Evolutionary conservation across 2,888 invertebrate genomes (phyloP).

Genomic region (Nephrotoma flavescens): DNA sequence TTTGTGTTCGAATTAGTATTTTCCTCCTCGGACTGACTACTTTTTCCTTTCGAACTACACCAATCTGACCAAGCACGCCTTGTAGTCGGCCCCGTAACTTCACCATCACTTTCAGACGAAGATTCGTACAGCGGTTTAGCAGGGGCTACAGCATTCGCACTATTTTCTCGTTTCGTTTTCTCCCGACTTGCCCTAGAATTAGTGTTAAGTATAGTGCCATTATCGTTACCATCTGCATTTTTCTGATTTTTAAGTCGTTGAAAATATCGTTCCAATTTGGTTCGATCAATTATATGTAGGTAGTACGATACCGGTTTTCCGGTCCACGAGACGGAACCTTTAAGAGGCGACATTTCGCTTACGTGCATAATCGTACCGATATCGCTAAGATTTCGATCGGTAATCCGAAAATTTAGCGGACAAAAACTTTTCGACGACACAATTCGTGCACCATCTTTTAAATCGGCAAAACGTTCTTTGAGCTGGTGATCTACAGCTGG

Average conservation of each 20-base stretch:
- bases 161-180: slow-evolving; percentile 34
- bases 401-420: slow-evolving; percentile 95
- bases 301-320: slow-evolving; percentile 98
- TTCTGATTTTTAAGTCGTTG: slow-evolving; percentile 85
- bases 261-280: slow-evolving; percentile 92
- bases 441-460: slow-evolving; percentile 89
- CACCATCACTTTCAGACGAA: slow-evolving; percentile 25
- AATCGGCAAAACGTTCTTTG: slow-evolving; percentile 90
- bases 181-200: slow-evolving; percentile 26
- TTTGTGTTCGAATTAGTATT: slow-evolving; percentile 26
- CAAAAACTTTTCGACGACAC: slow-evolving; percentile 98
- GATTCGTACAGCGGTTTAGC: slow-evolving; percentile 29
- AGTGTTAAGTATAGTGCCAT: slow-evolving; percentile 8
- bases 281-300: slow-evolving; percentile 94
- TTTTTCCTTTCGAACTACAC: slow-evolving; percentile 44
- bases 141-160: slow-evolving; percentile 14
- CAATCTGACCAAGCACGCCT: slow-evolving; percentile 62
- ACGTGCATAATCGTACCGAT: slow-evolving; percentile 99
- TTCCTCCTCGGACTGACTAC: slow-evolving; percentile 46
- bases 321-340: slow-evolving; percentile 98
- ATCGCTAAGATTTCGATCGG: slow-evolving; percentile 91
- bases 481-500: slow-evolving; percentile 93
- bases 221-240: slow-evolving; percentile 31
- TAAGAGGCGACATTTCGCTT: slow-evolving; percentile 85
- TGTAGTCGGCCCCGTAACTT: slow-evolving; percentile 49